Evolutionary conservation across 2,113 vertebrate species (phyloP).

Genomic region (Chiloscyllium plagiosum): DNA sequence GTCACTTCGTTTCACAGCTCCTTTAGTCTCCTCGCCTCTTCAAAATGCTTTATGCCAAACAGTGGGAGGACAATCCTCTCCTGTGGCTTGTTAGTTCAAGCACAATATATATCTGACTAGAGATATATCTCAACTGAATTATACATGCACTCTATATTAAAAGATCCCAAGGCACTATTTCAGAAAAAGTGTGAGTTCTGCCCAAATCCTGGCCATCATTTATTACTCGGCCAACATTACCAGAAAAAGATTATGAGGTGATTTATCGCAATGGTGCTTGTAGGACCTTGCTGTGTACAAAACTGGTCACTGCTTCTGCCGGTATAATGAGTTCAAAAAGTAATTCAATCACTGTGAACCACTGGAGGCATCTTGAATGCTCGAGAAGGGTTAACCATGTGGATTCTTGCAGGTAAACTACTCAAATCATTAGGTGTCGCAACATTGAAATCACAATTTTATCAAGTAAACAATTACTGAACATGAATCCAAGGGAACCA

Average conservation of each 20-base stretch:
- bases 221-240: background rate
- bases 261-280: background rate
- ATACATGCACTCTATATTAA: background rate
- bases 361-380: background rate
- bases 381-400: background rate
- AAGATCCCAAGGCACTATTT: background rate
- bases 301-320: background rate
- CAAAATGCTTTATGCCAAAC: conserved; percentile 13
- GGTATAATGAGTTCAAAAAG: background rate
- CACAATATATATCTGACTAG: background rate
- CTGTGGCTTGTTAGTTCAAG: background rate
- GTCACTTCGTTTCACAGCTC: background rate
- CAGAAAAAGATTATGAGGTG: background rate
- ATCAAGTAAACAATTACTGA: background rate
- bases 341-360: background rate
- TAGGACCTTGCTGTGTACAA: background rate
- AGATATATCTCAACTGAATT: background rate
- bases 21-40: background rate
- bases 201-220: background rate
- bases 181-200: background rate
- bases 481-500: background rate
- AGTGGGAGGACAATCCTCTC: background rate
- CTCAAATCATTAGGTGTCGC: too few species aligned
- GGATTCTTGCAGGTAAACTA: background rate
- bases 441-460: background rate